Evolutionary conservation across 2,888 invertebrate genomes (phyloP).

Genomic region (Muschampia plurimacula): DNA sequence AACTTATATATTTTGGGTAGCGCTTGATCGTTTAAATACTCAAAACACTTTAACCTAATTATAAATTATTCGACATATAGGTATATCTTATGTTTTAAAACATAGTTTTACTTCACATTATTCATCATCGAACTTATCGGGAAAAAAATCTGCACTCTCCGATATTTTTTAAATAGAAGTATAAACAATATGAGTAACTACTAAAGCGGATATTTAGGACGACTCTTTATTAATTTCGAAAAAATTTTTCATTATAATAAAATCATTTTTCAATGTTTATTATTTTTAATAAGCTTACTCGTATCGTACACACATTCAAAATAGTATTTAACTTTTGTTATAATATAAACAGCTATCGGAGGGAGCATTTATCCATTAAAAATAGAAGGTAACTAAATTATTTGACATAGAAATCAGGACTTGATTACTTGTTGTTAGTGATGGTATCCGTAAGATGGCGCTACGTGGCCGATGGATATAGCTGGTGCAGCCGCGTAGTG

Average conservation of each 20-base stretch:
- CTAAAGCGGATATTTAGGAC: too few relatives aligned
- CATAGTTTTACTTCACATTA: too few relatives aligned
- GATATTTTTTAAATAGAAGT: too few relatives aligned
- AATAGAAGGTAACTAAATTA: conserved; percentile 5
- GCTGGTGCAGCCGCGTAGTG: conserved; percentile 72
- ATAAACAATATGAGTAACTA: too few relatives aligned
- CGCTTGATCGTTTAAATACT: conserved; percentile 8
- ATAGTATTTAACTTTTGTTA: conserved; percentile 17
- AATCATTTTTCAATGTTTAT: too few relatives aligned
- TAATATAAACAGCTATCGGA: conserved; percentile 22
- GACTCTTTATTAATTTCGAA: too few relatives aligned
- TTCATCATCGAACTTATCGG: too few relatives aligned
- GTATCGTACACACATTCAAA: conserved; percentile 17
- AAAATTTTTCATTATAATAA: too few relatives aligned
- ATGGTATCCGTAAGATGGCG: conserved; percentile 58
- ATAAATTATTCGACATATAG: neutral
- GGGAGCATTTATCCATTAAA: conserved; percentile 18
- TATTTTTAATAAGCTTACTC: neutral
- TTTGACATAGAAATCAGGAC: conserved; percentile 11
- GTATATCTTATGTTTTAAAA: too few relatives aligned
- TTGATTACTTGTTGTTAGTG: conserved; percentile 43
- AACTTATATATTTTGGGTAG: conserved; percentile 13
- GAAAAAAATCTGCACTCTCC: too few relatives aligned
- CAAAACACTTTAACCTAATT: neutral
- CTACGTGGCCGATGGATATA: conserved; percentile 52